These are phyloP conservation scores for Ecliptopera silaceata DNA, from an alignment of 2,888 invertebrate genomes.

Conservation along the genomic window DNA sequence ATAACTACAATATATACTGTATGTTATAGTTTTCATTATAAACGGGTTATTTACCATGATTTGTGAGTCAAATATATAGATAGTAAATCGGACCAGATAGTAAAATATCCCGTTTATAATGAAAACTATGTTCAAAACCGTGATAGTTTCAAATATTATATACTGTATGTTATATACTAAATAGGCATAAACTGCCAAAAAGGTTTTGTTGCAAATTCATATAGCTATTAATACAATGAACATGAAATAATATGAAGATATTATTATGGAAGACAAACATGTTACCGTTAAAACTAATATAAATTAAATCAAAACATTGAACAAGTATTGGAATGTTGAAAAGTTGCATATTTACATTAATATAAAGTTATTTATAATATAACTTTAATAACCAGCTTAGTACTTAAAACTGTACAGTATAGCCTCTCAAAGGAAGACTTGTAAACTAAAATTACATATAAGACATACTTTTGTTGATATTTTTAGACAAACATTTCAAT, in stretches of 20 bases:
- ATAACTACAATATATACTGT: too few species aligned
- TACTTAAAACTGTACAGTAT: conserved; percentile 26
- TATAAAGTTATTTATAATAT: background rate
- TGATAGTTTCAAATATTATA: too few species aligned
- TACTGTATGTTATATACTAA: background rate
- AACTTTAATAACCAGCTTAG: conserved; percentile 27
- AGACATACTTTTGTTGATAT: background rate
- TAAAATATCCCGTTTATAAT: too few species aligned
- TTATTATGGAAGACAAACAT: conserved; percentile 21
- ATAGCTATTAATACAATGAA: conserved; percentile 4
- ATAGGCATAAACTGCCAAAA: too few species aligned
- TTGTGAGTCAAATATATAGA: too few species aligned
- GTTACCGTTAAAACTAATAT: conserved; percentile 13
- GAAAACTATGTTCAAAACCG: too few species aligned
- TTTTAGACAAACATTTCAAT: too few species aligned
- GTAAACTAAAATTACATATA: conserved; percentile 14
- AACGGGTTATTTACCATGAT: too few species aligned
- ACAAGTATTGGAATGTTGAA: conserved; percentile 24
- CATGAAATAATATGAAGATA: conserved; percentile 1
- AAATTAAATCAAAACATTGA: conserved; percentile 6
- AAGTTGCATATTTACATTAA: conserved; percentile 1
- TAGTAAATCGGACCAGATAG: too few species aligned
- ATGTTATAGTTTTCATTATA: too few species aligned
- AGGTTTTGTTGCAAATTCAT: background rate
- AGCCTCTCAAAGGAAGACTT: conserved; percentile 43